Evolutionary conservation across 2,888 invertebrate genomes (phyloP), one percentile per base, ranked within the genome.

Genomic region (Trisateles emortualis): DNA sequence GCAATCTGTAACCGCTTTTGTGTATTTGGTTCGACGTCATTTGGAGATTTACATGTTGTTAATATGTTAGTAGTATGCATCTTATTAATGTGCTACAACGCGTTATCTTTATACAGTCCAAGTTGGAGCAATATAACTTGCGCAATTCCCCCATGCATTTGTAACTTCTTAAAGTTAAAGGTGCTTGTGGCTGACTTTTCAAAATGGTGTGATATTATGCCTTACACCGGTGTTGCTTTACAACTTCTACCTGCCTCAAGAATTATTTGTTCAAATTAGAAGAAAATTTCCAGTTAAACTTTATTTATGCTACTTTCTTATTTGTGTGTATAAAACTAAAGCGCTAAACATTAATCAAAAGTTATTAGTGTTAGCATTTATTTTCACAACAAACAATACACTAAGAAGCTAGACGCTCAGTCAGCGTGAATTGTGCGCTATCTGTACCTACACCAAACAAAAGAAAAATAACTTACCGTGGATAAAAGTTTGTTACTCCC

Each of bases 21-120:
- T 64, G 44, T 68, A 62, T 59, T 69, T 69, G 60, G 63, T 63
- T 63, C 44, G 52, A 57, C 64, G 64, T 71, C 64, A 71, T 51
- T 59, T 48, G 66, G 70, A 74, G 66, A 69, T 71, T 72, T 53
- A 63, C 46, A 57, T 14, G 22, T 36, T 35, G 49, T 64, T 39
- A 57, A 57, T 52, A 52, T 56, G 46, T 39, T 55, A 45, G 36
- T 45, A 13, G 35, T 40, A 42, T 29, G 8, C 30, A 49, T 30
- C 26, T 43, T 40, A 57, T 62, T 54, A 65, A 22, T 56, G 54
- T 41, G 40, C 46, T 40, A 8, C 36, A 39, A 49, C 13, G 8
- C 47, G 38, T 51, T 56, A 52, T 24, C 1, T 6, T 38, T 11
- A 9, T 32, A 35, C 13, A 42, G 42, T 36, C 35, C 11, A 56